phyloP scores from a whole-genome alignment of 2,888 invertebrate species.

The Aspidiotus destructor region DNA sequence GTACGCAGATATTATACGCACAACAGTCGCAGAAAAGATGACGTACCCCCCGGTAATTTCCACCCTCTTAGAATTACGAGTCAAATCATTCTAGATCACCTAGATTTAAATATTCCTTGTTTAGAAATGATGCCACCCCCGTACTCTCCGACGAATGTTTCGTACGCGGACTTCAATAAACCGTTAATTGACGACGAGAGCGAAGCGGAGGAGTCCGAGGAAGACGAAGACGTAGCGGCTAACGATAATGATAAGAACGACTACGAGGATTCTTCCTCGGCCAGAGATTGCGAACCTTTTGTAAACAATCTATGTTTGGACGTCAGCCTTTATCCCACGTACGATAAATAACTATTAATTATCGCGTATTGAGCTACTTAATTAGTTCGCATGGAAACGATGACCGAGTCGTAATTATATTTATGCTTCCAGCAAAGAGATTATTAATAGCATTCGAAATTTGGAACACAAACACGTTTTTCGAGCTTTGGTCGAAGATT shows the following conservation, averaged over 20 bases:
- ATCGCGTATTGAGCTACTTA: not conserved
- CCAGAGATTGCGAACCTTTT: slow-evolving; percentile 43
- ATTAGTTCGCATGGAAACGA: not conserved
- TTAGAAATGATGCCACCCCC: slow-evolving; percentile 35
- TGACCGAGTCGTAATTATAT: not conserved
- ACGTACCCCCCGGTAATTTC: slow-evolving; percentile 27
- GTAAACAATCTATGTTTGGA: slow-evolving; percentile 63
- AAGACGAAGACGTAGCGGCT: not conserved
- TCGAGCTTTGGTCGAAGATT: slow-evolving; percentile 60
- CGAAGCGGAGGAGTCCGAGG: slow-evolving; percentile 19
- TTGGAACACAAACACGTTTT: slow-evolving; percentile 58
- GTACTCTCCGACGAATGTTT: slow-evolving; percentile 25
- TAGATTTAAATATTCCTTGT: not conserved
- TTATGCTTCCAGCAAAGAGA: slow-evolving; percentile 40
- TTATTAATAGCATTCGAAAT: slow-evolving; percentile 40
- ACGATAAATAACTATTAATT: slow-evolving; percentile 42
- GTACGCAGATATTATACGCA: slow-evolving; percentile 23
- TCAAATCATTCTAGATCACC: not conserved
- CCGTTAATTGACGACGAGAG: slow-evolving; percentile 11
- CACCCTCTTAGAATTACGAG: not conserved
- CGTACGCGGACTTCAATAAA: slow-evolving; percentile 26
- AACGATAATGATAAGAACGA: not conserved
- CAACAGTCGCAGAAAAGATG: slow-evolving; percentile 25
- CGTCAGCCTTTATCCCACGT: slow-evolving; percentile 67
- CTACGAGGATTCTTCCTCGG: not conserved